phyloP scores from a whole-genome alignment of 2,797 vertebrate genomes.

The Darevskia mixta region DNA sequence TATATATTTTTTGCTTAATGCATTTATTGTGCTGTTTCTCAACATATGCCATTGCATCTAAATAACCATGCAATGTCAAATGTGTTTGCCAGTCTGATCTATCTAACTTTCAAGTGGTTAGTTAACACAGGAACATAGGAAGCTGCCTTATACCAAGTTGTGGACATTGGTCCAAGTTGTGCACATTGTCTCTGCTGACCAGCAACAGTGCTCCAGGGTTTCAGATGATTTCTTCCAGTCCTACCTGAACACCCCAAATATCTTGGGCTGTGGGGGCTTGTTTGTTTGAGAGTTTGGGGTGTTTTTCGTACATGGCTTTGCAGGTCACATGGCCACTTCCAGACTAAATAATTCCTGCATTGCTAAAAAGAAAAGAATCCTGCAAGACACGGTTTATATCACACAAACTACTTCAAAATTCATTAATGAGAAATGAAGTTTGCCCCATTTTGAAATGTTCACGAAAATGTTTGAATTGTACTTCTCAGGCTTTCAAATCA shows the following conservation, averaged over 20 bases:
- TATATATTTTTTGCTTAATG: not conserved
- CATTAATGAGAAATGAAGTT: constrained; percentile 3
- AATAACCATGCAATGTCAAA: not conserved
- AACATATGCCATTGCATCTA: not conserved
- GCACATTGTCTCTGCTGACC: too few species aligned
- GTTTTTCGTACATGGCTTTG: not conserved
- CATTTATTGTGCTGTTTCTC: not conserved
- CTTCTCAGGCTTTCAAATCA: not conserved
- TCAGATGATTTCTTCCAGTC: too few species aligned
- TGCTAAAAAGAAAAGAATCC: not conserved
- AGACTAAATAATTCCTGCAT: constrained; percentile 11
- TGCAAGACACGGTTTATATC: not conserved
- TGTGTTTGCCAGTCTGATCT: not conserved
- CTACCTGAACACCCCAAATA: too few species aligned
- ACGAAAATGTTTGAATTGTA: constrained; percentile 16
- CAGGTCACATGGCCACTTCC: not conserved
- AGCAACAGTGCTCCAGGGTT: too few species aligned
- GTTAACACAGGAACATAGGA: too few species aligned
- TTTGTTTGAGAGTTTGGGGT: not conserved
- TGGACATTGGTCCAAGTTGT: too few species aligned
- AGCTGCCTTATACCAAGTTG: too few species aligned
- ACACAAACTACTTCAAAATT: constrained; percentile 5
- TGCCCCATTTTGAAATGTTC: not conserved
- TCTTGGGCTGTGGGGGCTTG: not conserved
- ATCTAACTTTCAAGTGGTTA: not conserved